Conservation (phyloP, 2,113 vertebrate genomes). For the Penelope pileata region DNA sequence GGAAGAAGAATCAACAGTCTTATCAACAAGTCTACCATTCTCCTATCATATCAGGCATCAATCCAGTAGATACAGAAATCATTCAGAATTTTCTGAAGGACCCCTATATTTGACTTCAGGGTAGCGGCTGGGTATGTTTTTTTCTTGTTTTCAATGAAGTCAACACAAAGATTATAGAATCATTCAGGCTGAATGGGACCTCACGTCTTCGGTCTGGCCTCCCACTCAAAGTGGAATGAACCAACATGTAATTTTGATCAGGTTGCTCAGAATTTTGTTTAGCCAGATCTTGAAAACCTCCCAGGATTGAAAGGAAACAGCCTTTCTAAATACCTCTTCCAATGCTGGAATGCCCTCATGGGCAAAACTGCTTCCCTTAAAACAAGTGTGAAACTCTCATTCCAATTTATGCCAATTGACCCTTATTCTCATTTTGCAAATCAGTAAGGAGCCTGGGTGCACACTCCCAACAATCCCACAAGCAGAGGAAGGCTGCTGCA, state of each 20-base stretch:
- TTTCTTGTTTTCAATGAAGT: background rate
- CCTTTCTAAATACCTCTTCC: background rate
- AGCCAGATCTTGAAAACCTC: background rate
- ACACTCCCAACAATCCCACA: background rate
- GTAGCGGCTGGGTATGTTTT: rapidly evolving
- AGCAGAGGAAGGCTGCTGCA: background rate
- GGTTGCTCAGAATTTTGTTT: background rate
- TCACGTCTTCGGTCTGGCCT: background rate
- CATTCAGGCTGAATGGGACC: background rate
- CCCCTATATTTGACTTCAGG: background rate
- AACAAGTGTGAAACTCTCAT: background rate
- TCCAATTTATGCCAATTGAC: background rate
- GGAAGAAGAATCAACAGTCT: background rate
- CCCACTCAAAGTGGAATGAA: background rate
- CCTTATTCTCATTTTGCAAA: background rate
- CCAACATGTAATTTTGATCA: background rate
- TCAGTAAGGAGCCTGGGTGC: background rate
- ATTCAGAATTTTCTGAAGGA: too few relatives aligned
- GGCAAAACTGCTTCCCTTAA: background rate
- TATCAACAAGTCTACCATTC: too few relatives aligned
- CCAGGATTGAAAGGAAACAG: background rate
- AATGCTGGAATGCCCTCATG: background rate
- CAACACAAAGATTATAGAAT: background rate
- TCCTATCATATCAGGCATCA: too few relatives aligned
- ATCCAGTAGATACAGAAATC: too few relatives aligned